Base-by-base conservation (phyloP, 2,888 invertebrate species). In the Eudasyphora cyanicolor region DNA sequence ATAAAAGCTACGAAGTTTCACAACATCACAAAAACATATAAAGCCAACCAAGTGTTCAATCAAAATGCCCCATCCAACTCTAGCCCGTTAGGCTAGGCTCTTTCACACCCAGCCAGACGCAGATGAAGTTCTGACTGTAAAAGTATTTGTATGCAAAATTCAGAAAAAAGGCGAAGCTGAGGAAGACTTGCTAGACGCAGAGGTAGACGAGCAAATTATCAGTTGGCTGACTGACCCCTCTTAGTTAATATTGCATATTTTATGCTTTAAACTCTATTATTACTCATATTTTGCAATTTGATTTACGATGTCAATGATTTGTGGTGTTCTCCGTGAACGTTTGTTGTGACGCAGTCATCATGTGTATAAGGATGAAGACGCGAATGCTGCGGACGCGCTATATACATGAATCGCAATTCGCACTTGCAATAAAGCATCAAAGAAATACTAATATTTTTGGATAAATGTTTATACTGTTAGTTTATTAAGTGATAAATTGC, bases 401-500 rank as follows among this genome's bases (percentile, higher is more conserved):
- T 7, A 49, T 32, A 38, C 14, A 6, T 24, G 29, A 29, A 69
- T 75, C 17, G 19, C 32, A 38, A 73, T 57, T 73, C 73, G 67
- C 79, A 79, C 71, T 82, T 82, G 78, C 38, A 71, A 79, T 67
- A 74, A 42, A 45, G 49, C 38, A 57, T 67, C 8, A 51, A 32
- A 35, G 70, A 76, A 57, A 73, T 70, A 32, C 60, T 75, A 51
- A 67, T 57, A 57, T 57, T 35, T 57, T 42, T 60, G 76, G 60
- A 75, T 54, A 77, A 77, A 83, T 79, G 62, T 80, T 80, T 76
- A 80, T 74, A 70, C 76, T 75, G 73, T 75, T 77, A 70, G 79
- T 83, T 79, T 83, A 83, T 80, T 79, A 80, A 80, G 77, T 83
- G 82, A 83, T 83, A 83, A 83, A 79, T 83, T 79, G 82, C 82